Evolutionary conservation across 2,888 invertebrate genomes (phyloP).

Genomic region (Quadriops clusia): DNA sequence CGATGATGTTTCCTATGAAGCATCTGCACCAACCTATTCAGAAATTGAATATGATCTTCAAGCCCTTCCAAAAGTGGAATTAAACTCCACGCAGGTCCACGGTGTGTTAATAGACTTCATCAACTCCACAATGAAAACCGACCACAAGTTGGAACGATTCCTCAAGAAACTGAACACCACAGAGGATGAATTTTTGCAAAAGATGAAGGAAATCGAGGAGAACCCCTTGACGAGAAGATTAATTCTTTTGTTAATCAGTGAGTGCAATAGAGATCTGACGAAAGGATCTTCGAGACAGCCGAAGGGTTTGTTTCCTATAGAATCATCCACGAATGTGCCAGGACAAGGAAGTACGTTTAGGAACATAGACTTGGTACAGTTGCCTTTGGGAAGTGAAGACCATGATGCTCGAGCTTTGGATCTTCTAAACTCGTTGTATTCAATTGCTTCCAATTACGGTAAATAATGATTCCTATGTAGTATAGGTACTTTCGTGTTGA

Average conservation of each 20-base stretch:
- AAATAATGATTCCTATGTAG: constrained; percentile 32
- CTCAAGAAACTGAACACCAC: constrained; percentile 65
- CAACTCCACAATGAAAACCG: constrained; percentile 54
- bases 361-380: no score
- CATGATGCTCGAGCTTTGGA: constrained; percentile 72
- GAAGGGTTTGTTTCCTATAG: no score
- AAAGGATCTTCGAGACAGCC: no score
- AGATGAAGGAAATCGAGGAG: constrained; percentile 70
- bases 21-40: constrained; percentile 25
- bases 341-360: no score
- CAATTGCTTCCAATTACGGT: constrained; percentile 75
- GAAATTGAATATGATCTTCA: constrained; percentile 35
- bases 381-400: constrained; percentile 30
- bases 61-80: constrained; percentile 30
- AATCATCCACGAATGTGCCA: no score
- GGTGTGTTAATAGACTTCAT: constrained; percentile 35
- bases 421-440: constrained; percentile 70
- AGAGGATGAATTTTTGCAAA: constrained; percentile 61
- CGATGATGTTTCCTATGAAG: constrained; percentile 29
- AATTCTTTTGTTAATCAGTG: constrained; percentile 64
- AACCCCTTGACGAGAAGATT: constrained; percentile 64
- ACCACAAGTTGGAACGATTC: constrained; percentile 61
- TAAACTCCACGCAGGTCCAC: constrained; percentile 30
- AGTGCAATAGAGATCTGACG: no score
- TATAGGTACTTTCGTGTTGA: background rate